Percentiles rank a stretch among this genome's conserved stretches.
phyloP scores from a whole-genome alignment of 1,140 invertebrate species.

The Daktulosphaira vitifoliae region DNA sequence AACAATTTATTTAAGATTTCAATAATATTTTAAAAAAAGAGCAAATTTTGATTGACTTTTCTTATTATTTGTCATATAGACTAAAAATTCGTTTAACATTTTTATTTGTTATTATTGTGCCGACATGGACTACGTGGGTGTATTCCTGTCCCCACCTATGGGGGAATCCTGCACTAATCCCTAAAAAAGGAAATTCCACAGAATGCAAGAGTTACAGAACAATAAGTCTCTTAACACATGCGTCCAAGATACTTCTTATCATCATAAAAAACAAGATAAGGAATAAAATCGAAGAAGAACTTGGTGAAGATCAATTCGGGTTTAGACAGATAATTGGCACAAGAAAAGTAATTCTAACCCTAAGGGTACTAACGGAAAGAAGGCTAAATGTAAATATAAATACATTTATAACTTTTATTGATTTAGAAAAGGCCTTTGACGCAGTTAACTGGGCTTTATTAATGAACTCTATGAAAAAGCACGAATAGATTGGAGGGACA shows the following conservation, averaged over 20 bases:
- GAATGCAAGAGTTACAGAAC: constrained; percentile 36
- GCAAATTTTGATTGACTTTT: too few species aligned
- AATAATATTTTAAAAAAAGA: too few species aligned
- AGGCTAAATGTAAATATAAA: constrained; percentile 23
- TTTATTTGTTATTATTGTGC: too few species aligned
- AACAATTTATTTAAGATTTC: too few species aligned
- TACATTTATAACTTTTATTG: constrained; percentile 24
- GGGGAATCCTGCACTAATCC: constrained; percentile 23
- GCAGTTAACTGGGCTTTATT: constrained; percentile 10
- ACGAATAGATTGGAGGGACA: constrained; percentile 28
- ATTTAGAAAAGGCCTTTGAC: constrained; percentile 29
- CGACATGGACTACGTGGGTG: too few species aligned
- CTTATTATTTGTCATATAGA: too few species aligned
- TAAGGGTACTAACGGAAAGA: constrained; percentile 26
- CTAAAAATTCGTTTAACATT: too few species aligned
- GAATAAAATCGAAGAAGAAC: constrained; percentile 15
- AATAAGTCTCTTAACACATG: constrained; percentile 29
- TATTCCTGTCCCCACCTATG: too few species aligned
- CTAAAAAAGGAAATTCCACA: constrained; percentile 25
- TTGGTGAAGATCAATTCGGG: constrained; percentile 28
- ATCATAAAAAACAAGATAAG: constrained; percentile 24
- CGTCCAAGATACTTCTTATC: constrained; percentile 24
- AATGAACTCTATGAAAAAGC: constrained; percentile 15
- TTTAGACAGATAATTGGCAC: constrained; percentile 25
- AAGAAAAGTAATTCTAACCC: constrained; percentile 18